Conservation (phyloP, 2,113 vertebrate genomes). For the Corapipo altera region DNA sequence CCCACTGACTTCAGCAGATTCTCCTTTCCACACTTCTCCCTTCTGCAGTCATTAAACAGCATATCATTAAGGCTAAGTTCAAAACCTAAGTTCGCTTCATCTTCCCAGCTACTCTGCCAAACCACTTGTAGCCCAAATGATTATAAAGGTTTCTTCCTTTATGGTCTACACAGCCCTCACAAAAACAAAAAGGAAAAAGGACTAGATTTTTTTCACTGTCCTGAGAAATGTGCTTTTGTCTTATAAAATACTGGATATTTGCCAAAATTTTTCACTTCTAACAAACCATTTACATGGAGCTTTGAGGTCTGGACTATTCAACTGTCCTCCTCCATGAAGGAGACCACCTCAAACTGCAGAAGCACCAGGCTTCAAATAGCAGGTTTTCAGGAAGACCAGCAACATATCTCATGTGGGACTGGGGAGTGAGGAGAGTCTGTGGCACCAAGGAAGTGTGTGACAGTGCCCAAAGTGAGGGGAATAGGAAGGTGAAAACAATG, state of each 20-base stretch:
- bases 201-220: rapidly evolving
- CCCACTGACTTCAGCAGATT: not conserved
- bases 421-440: not conserved
- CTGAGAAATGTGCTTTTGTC: not conserved
- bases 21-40: not conserved
- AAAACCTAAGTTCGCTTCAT: not conserved
- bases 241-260: not conserved
- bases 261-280: not conserved
- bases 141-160: not conserved
- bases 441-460: rapidly evolving
- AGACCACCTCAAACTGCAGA: not conserved
- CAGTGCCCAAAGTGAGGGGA: not conserved
- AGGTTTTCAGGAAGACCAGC: not conserved
- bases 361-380: not conserved
- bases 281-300: not conserved
- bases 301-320: not conserved
- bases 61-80: not conserved
- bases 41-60: not conserved
- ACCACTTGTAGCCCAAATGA: not conserved
- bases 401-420: not conserved
- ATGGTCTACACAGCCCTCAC: not conserved
- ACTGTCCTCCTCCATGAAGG: not conserved
- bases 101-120: not conserved
- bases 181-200: not conserved
- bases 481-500: not conserved